Evolutionary conservation across 1,140 invertebrate species (phyloP).

Genomic region (Zaprionus africanus): DNA sequence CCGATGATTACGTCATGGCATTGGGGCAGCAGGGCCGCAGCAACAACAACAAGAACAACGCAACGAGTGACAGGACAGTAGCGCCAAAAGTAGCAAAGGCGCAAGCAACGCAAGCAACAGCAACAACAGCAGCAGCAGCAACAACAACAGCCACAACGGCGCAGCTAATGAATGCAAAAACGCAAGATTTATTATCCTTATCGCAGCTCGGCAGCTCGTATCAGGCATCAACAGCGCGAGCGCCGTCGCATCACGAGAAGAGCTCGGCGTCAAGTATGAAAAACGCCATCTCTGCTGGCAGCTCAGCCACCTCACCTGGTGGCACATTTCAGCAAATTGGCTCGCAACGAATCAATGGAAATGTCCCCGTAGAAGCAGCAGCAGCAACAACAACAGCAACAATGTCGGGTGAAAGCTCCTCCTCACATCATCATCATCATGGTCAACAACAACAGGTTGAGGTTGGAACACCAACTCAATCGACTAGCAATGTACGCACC

Average conservation of each 20-base stretch:
- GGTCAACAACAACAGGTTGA: slow-evolving; percentile 27
- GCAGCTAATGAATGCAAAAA: slow-evolving; percentile 55
- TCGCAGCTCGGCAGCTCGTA: slow-evolving; percentile 62
- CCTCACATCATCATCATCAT: slow-evolving; percentile 2
- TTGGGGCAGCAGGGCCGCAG: slow-evolving; percentile 22
- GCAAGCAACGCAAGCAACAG: slow-evolving; percentile 25
- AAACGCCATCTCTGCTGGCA: slow-evolving; percentile 38
- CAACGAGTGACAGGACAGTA: slow-evolving; percentile 26
- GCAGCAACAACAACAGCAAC: slow-evolving; percentile 15
- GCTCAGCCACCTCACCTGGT: slow-evolving; percentile 32
- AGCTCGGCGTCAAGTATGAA: slow-evolving; percentile 41
- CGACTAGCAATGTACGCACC: slow-evolving; percentile 35
- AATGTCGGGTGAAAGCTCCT: neutral
- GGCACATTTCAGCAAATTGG: slow-evolving; percentile 69
- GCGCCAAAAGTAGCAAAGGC: slow-evolving; percentile 29
- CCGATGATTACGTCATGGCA: slow-evolving; percentile 71
- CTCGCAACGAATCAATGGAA: slow-evolving; percentile 71
- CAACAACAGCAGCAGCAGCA: slow-evolving; percentile 37
- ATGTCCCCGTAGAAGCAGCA: slow-evolving; percentile 47
- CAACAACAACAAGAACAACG: slow-evolving; percentile 26
- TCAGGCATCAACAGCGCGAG: slow-evolving; percentile 45
- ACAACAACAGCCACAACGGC: slow-evolving; percentile 32
- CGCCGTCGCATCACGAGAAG: slow-evolving; percentile 36
- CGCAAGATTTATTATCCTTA: slow-evolving; percentile 68
- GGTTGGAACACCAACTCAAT: slow-evolving; percentile 27